Base-by-base conservation (phyloP, 2,113 vertebrate genomes). In the Seriola rivoliana region DNA sequence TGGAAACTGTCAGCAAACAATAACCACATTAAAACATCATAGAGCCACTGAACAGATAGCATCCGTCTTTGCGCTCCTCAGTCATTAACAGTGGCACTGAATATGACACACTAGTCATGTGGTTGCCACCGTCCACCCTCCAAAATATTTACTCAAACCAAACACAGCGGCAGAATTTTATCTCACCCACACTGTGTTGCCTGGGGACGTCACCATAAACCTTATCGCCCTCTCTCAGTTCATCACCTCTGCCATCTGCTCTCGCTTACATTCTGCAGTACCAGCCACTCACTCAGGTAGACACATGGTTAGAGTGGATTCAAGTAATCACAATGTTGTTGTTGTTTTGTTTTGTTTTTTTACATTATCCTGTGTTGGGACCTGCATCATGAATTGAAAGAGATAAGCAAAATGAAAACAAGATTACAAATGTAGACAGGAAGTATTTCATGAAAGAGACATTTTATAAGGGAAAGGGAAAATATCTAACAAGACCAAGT, bases 81-180 rank as follows among this genome's bases (percentile, higher is more conserved):
- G 58, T 87, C 71, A 87, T 65, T 72, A 85, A 44, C 63, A 34
- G 21, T 36, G 57, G 32, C 62, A 6, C 54, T 79, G 55, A 80
- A 36, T 66, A 23, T 60, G 71, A 68, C 81, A 9, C 42, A 65
- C 9, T 4, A 14, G 54, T 76, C 76, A 67, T 23, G 3, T 62
- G 66, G 52, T 84, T 93, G 68, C 77, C 85, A 60, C 65, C 29
- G 29, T 85, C 52, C 76, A 58, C 67, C 78, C 65, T 69, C 63
- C 79, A 81, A 89, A 92, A 91, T 94, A 92, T 94, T 95, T 91
- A 92, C 94, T 78, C 67, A 83, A 71, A 76, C 75, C 89, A 92
- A 93, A 93, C 87, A 92, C 57, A 13, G 55, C 36, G 42, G 10
- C 85, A 76, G 76, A 55, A 38, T 71, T 92, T 85, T 78, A 90